These are phyloP conservation scores for Cryptocheilus praepositus DNA, from an alignment of 2,888 invertebrate species.

Conservation along the genomic window DNA sequence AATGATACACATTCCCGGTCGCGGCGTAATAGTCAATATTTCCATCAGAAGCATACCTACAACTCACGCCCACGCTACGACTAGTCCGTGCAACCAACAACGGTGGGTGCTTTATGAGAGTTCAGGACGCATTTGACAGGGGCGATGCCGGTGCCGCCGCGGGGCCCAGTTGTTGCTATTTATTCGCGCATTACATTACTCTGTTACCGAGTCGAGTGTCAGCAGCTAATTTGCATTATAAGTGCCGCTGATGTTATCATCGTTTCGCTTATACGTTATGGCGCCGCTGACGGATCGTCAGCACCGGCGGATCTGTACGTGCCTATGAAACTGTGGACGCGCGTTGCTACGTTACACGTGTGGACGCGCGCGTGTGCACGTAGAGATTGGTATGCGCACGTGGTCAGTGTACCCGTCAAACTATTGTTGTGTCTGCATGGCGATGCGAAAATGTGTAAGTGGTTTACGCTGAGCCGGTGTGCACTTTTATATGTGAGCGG, in stretches of 20 bases:
- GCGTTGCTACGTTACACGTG: constrained; percentile 1
- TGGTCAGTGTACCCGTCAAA: not conserved
- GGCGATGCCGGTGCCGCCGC: constrained; percentile 51
- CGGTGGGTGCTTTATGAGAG: constrained; percentile 69
- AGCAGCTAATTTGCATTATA: constrained; percentile 74
- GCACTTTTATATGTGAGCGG: constrained; percentile 24
- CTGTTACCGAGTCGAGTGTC: constrained; percentile 73
- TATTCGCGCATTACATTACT: constrained; percentile 75
- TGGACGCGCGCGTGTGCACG: constrained; percentile 17
- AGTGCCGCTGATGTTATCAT: constrained; percentile 73
- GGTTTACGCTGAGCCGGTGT: constrained; percentile 10
- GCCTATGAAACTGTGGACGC: constrained; percentile 7
- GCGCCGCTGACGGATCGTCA: constrained; percentile 68
- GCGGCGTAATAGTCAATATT: constrained; percentile 74
- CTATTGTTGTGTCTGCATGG: not conserved
- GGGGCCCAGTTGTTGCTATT: constrained; percentile 74
- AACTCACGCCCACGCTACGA: constrained; percentile 70
- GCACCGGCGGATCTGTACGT: constrained; percentile 33
- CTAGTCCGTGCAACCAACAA: constrained; percentile 56
- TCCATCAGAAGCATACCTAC: constrained; percentile 75
- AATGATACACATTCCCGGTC: constrained; percentile 74
- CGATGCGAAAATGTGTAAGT: no score
- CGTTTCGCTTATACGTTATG: constrained; percentile 69
- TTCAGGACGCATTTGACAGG: constrained; percentile 73
- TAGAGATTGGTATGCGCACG: not conserved